Conservation (phyloP, 2,797 vertebrate species). For the Toxotes lorentzi region DNA sequence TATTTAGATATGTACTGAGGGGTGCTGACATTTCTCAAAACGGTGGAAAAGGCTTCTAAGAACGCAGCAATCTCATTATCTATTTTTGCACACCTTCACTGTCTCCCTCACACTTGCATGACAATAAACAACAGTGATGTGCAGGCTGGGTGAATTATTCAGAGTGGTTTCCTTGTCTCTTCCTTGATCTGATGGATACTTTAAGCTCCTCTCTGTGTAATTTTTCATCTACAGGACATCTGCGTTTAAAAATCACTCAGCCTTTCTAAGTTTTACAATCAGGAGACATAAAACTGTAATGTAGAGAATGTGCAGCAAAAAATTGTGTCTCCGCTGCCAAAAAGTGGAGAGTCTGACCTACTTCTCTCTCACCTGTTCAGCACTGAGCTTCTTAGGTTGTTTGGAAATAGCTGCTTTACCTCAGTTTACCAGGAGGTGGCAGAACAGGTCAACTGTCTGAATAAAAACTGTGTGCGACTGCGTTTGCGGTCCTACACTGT, state of each 20-base stretch:
- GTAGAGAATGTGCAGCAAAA: neutral
- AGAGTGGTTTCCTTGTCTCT: neutral
- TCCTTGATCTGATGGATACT: constrained; percentile 1
- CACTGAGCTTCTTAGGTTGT: neutral
- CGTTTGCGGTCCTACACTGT: neutral
- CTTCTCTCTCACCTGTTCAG: constrained; percentile 38
- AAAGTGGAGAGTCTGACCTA: constrained; percentile 25
- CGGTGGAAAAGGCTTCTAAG: constrained; percentile 8
- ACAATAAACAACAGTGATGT: constrained; percentile 16
- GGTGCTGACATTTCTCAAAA: constrained; percentile 10
- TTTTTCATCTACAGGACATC: constrained; percentile 2
- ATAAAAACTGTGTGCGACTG: neutral
- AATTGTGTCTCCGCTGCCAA: neutral
- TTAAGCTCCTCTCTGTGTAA: neutral
- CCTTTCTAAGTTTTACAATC: neutral
- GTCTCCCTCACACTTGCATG: constrained; percentile 28
- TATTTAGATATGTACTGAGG: neutral
- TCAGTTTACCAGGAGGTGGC: constrained; percentile 57
- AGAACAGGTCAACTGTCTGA: constrained; percentile 9
- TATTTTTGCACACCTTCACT: constrained; percentile 37
- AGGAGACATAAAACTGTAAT: neutral
- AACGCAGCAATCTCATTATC: neutral
- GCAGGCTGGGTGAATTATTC: constrained; percentile 28
- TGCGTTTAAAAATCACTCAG: neutral
- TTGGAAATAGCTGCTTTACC: constrained; percentile 9